These are phyloP conservation scores for Cebus imitator DNA, from an alignment of 2,113 vertebrate species.

Conservation along the genomic window DNA sequence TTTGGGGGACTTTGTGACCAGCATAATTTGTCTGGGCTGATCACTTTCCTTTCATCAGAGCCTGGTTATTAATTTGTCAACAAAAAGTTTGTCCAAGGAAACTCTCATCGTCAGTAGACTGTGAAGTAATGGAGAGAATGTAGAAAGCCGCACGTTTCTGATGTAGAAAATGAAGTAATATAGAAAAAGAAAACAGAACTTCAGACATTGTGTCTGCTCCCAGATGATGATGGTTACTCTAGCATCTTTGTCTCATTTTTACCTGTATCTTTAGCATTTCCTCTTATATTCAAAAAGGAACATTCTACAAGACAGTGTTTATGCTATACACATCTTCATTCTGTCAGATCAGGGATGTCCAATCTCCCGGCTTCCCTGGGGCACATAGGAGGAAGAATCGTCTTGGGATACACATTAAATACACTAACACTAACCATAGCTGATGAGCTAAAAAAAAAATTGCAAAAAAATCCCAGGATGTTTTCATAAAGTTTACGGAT, in stretches of 20 bases:
- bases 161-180: background rate
- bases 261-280: background rate
- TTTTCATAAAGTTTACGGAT: too few species aligned
- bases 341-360: background rate
- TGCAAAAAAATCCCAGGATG: too few species aligned
- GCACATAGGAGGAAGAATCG: too few species aligned
- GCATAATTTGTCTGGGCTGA: background rate
- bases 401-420: too few species aligned
- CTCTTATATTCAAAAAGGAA: background rate
- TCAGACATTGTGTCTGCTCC: background rate
- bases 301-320: background rate
- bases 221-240: background rate
- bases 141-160: background rate
- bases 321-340: background rate
- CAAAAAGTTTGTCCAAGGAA: background rate
- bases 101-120: background rate
- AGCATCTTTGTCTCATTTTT: background rate
- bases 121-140: background rate
- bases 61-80: slow-evolving; percentile 46
- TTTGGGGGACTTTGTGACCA: background rate
- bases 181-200: background rate
- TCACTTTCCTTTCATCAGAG: slow-evolving; percentile 49
- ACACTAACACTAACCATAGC: too few species aligned
- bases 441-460: too few species aligned
- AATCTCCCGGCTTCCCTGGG: too few species aligned